phyloP scores from a whole-genome alignment of 2,797 vertebrate species.

The Bovichtus variegatus region DNA sequence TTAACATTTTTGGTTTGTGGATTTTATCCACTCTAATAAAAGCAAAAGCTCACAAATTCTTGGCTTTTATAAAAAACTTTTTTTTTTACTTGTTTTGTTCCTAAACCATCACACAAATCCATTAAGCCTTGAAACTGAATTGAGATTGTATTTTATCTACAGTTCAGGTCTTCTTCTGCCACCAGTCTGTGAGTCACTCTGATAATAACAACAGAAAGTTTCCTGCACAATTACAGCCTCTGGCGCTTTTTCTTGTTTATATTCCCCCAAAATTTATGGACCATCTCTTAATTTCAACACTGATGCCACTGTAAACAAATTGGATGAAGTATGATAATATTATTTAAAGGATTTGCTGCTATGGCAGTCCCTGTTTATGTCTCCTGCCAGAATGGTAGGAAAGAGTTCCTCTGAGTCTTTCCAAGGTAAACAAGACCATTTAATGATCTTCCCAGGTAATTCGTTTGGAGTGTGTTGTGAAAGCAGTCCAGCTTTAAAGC shows the following conservation, averaged over 20 bases:
- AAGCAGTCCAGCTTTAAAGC: constrained; percentile 34
- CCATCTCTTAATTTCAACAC: constrained; percentile 49
- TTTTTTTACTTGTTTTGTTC: constrained; percentile 4
- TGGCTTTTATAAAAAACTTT: neutral
- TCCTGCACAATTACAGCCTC: constrained; percentile 31
- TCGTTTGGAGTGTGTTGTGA: constrained; percentile 34
- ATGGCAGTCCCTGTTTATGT: constrained; percentile 39
- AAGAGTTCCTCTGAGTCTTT: constrained; percentile 55
- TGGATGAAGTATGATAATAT: constrained; percentile 58
- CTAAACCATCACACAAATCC: constrained; percentile 10
- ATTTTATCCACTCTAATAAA: constrained; percentile 45
- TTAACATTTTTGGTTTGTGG: constrained; percentile 41
- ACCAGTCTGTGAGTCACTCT: constrained; percentile 12
- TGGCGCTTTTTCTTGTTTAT: constrained; percentile 50
- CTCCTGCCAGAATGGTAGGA: constrained; percentile 63
- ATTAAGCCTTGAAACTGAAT: constrained; percentile 3
- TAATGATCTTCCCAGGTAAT: constrained; percentile 70
- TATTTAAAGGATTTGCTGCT: constrained; percentile 51
- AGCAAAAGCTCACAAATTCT: constrained; percentile 17
- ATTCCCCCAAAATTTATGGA: constrained; percentile 48
- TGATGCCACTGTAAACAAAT: constrained; percentile 59
- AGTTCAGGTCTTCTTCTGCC: neutral
- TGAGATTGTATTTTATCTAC: neutral
- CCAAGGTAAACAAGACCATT: constrained; percentile 66
- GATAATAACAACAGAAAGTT: constrained; percentile 21